Evolutionary conservation across 1,140 invertebrate genomes (phyloP).

Genomic region (Bombyx mori): ASM3026992v2 NC_085114.1:9822501-9823000

Average conservation of each 20-base stretch:
- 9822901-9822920: too few species aligned
- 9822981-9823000: too few species aligned
- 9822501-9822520: conserved; percentile 35
- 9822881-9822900: too few species aligned
- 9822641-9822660: not conserved
- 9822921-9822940: too few species aligned
- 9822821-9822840: too few species aligned
- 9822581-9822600: not conserved
- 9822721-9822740: not conserved
- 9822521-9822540: conserved; percentile 39
- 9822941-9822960: too few species aligned
- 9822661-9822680: too few species aligned
- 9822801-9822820: too few species aligned
- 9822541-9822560: conserved; percentile 17
- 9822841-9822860: too few species aligned
- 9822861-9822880: too few species aligned
- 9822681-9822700: not conserved
- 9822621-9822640: not conserved
- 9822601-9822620: conserved; percentile 1
- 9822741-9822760: conserved; percentile 2
- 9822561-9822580: conserved; percentile 13
- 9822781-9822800: not conserved
- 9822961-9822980: too few species aligned
- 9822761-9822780: not conserved
- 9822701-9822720: not conserved